Evolutionary conservation across 1,140 invertebrate genomes (phyloP).

Genomic region (Zaprionus kolodkinae): DNA sequence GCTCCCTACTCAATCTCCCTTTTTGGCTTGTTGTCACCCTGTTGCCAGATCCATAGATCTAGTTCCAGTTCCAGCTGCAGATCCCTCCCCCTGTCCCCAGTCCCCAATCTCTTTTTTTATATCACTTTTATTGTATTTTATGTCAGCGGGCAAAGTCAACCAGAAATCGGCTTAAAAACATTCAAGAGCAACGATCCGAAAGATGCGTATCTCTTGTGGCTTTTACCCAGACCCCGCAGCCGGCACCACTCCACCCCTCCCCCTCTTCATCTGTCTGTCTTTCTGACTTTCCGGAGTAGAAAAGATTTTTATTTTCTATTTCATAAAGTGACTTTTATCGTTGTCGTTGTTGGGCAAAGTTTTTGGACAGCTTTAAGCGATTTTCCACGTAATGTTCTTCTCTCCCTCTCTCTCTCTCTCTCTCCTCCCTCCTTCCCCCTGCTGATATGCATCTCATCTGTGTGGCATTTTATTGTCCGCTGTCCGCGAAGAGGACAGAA

Average conservation of each 20-base stretch:
- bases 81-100: not conserved
- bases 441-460: conserved; percentile 61
- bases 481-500: conserved; percentile 20
- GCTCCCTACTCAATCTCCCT: not conserved
- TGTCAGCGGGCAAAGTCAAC: conserved; percentile 60
- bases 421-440: conserved; percentile 8
- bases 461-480: conserved; percentile 68
- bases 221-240: conserved; percentile 39
- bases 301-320: conserved; percentile 57
- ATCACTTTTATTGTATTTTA: conserved; percentile 71
- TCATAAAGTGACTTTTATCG: conserved; percentile 27
- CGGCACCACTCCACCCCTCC: not conserved
- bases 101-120: conserved; percentile 26
- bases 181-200: conserved; percentile 65
- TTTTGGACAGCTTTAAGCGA: conserved; percentile 28
- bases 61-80: conserved; percentile 9
- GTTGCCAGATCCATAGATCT: not conserved
- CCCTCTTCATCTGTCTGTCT: conserved; percentile 3
- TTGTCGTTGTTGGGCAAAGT: conserved; percentile 24
- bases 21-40: not conserved
- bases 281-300: no score
- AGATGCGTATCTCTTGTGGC: conserved; percentile 67
- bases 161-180: conserved; percentile 69
- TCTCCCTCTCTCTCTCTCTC: not conserved
- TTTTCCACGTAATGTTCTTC: conserved; percentile 32